phyloP scores from a whole-genome alignment of 1,140 invertebrate species.

The Pachypeltis micranthus region DNA sequence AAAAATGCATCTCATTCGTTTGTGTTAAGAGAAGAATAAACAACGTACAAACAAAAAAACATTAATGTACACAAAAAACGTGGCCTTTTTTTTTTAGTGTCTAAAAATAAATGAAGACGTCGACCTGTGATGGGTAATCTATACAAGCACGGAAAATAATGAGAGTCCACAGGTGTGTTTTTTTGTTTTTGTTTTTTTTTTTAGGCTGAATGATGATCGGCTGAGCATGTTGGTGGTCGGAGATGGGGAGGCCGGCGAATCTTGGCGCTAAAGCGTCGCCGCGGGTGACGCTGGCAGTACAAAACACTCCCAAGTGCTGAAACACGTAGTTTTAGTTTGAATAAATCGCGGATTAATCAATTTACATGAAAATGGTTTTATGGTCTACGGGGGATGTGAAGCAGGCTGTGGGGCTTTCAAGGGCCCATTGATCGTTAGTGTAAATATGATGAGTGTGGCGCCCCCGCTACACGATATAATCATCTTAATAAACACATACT shows the following conservation, averaged over 20 bases:
- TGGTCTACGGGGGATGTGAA: too few relatives aligned
- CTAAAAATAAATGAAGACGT: too few relatives aligned
- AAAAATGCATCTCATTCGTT: not conserved
- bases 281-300: not conserved
- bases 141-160: conserved; percentile 15
- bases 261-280: conserved; percentile 1
- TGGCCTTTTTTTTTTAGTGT: too few relatives aligned
- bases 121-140: conserved; percentile 18
- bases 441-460: too few relatives aligned
- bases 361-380: too few relatives aligned
- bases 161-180: not conserved
- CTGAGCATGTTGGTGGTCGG: not conserved
- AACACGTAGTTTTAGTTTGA: not conserved
- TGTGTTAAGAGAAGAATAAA: conserved; percentile 10
- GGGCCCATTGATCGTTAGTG: too few relatives aligned
- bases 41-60: conserved; percentile 14
- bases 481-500: too few relatives aligned
- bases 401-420: too few relatives aligned
- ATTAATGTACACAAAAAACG: conserved; percentile 20
- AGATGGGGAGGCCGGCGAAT: not conserved
- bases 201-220: not conserved
- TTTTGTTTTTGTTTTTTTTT: not conserved
- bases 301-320: not conserved
- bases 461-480: too few relatives aligned
- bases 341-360: not conserved